Conservation (phyloP, 2,888 invertebrate species). For the Pristionchus entomophagus region DNA sequence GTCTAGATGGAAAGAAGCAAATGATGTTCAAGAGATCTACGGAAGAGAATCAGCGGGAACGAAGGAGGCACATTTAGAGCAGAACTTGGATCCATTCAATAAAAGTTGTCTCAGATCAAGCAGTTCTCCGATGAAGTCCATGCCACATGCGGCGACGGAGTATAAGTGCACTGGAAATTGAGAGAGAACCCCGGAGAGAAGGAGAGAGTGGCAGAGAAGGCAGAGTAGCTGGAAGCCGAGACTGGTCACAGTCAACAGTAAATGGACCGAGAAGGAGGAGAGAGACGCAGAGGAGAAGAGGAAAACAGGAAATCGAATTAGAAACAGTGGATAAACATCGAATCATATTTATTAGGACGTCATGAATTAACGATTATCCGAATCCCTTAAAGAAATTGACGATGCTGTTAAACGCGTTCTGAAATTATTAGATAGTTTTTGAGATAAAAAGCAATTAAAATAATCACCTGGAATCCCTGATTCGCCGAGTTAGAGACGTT, state of each 20-base stretch:
- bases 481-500: not conserved
- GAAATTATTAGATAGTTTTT: not conserved
- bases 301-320: not conserved
- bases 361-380: not conserved
- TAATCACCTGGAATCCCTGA: slow-evolving; percentile 11
- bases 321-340: not conserved
- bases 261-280: not conserved
- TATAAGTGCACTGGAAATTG: not conserved
- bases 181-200: not conserved
- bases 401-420: slow-evolving; percentile 5
- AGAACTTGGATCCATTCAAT: too few relatives aligned
- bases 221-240: slow-evolving; percentile 10
- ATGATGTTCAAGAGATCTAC: too few relatives aligned
- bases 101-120: too few relatives aligned
- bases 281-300: slow-evolving; percentile 17
- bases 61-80: too few relatives aligned
- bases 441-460: not conserved
- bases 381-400: slow-evolving; percentile 22
- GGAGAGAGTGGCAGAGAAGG: not conserved
- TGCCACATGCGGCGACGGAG: too few relatives aligned
- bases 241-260: not conserved
- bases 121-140: too few relatives aligned
- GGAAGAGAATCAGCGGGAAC: too few relatives aligned
- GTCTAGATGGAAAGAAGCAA: too few relatives aligned
- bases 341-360: not conserved